phyloP scores from a whole-genome alignment of 2,888 invertebrate genomes.

The Linnaemya vulpina region DNA sequence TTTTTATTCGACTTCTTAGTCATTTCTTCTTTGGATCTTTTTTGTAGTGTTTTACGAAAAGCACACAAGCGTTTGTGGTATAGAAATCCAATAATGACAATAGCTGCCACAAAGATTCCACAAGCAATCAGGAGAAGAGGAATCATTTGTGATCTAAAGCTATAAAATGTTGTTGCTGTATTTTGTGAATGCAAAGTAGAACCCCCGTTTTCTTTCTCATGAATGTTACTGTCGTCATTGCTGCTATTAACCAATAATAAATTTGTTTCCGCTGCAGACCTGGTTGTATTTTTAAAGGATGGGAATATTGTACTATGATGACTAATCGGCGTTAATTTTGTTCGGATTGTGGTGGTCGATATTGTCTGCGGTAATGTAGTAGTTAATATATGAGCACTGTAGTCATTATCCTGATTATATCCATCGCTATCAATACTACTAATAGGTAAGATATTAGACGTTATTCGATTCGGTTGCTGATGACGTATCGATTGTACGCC shows the following conservation, averaged over 20 bases:
- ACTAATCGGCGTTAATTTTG: constrained; percentile 78
- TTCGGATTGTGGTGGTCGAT: constrained; percentile 75
- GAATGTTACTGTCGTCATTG: constrained; percentile 58
- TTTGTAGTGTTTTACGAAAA: constrained; percentile 85
- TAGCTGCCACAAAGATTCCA: constrained; percentile 87
- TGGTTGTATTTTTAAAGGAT: constrained; percentile 7
- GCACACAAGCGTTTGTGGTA: constrained; percentile 89
- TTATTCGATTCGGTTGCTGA: constrained; percentile 77
- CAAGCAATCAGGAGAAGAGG: constrained; percentile 88
- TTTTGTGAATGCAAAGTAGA: constrained; percentile 1
- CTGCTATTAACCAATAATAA: constrained; percentile 64
- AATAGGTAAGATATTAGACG: constrained; percentile 73
- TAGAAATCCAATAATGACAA: constrained; percentile 86
- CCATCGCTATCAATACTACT: constrained; percentile 41
- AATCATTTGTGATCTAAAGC: constrained; percentile 86
- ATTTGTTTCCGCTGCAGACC: constrained; percentile 15
- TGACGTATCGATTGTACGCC: constrained; percentile 81
- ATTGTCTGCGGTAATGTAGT: constrained; percentile 45
- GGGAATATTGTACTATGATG: not conserved
- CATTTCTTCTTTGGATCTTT: constrained; percentile 88
- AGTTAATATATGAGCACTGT: constrained; percentile 61
- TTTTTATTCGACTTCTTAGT: constrained; percentile 84
- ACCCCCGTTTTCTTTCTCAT: not conserved
- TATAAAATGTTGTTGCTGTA: constrained; percentile 48
- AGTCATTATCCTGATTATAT: constrained; percentile 65